These are phyloP conservation scores for Euglossa dilemma DNA, from an alignment of 1,140 invertebrate species.

Conservation along the genomic window DNA sequence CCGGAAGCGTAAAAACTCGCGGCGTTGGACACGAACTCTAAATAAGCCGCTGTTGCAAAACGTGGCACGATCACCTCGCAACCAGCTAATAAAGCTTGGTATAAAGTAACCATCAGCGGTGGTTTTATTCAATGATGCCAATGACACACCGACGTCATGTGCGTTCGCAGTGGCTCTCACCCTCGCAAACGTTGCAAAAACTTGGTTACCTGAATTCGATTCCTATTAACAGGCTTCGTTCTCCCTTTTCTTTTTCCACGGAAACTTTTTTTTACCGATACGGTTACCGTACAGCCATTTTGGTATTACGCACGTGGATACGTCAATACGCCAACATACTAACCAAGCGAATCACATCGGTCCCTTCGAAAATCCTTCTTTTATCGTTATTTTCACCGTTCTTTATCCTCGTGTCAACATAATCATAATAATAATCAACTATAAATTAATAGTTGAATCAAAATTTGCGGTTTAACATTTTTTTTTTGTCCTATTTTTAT, in stretches of 20 bases:
- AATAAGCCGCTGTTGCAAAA: conserved; percentile 15
- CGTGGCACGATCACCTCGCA: conserved; percentile 33
- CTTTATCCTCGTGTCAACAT: too few species aligned
- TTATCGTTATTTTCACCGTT: too few species aligned
- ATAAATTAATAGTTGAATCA: too few species aligned
- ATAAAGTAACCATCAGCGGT: conserved; percentile 36
- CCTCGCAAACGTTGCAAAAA: too few species aligned
- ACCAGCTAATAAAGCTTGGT: conserved; percentile 40
- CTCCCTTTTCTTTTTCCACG: not conserved
- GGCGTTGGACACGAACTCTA: not conserved
- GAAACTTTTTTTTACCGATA: not conserved
- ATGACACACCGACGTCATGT: conserved; percentile 42
- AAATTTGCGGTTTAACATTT: too few species aligned
- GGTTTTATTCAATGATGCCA: conserved; percentile 57
- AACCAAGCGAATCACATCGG: not conserved
- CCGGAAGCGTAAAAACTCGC: not conserved
- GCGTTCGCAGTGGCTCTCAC: conserved; percentile 36
- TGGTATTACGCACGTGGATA: too few species aligned
- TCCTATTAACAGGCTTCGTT: not conserved
- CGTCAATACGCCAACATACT: not conserved
- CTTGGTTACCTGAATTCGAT: not conserved
- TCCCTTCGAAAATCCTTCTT: not conserved
- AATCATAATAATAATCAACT: too few species aligned
- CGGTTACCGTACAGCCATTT: too few species aligned
- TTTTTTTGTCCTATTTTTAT: too few species aligned